These are phyloP conservation scores for Himantopus leucocephalus DNA, from an alignment of 2,113 vertebrate species.

Conservation along the genomic window DNA sequence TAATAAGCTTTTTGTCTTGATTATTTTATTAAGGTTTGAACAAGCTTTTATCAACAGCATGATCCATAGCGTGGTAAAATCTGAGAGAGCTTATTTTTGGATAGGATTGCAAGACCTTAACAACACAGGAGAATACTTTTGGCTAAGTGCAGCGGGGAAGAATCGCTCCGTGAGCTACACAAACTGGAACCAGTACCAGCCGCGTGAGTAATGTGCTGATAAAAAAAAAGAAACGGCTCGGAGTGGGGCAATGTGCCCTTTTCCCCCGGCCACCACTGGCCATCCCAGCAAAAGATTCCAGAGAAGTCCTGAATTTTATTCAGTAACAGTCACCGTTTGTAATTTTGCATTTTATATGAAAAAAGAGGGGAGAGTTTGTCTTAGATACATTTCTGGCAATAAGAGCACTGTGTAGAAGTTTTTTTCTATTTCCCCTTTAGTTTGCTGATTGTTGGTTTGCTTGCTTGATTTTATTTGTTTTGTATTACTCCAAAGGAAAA, in stretches of 20 bases:
- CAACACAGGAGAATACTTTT: constrained; percentile 81
- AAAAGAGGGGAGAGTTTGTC: no score
- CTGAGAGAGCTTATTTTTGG: constrained; percentile 83
- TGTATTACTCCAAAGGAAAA: neutral
- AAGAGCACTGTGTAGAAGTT: no score
- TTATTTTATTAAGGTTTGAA: constrained; percentile 85
- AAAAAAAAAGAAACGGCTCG: neutral
- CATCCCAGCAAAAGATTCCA: no score
- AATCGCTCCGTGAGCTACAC: constrained; percentile 74
- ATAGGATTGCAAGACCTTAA: constrained; percentile 83
- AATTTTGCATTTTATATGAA: no score
- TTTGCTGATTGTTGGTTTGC: neutral
- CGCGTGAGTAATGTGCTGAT: constrained; percentile 76
- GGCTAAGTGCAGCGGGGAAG: constrained; percentile 72
- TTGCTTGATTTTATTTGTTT: neutral
- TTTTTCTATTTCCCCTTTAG: neutral
- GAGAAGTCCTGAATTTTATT: no score
- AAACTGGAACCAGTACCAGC: constrained; percentile 90
- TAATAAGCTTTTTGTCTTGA: constrained; percentile 26
- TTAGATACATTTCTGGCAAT: no score
- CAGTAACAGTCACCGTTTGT: no score
- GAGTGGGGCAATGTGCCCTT: no score
- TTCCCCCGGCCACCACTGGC: no score
- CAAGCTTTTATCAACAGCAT: constrained; percentile 91
- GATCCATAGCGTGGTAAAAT: constrained; percentile 74